Evolutionary conservation across 2,797 vertebrate species (phyloP).

Genomic region (Pteronotus mesoamericanus): DNA sequence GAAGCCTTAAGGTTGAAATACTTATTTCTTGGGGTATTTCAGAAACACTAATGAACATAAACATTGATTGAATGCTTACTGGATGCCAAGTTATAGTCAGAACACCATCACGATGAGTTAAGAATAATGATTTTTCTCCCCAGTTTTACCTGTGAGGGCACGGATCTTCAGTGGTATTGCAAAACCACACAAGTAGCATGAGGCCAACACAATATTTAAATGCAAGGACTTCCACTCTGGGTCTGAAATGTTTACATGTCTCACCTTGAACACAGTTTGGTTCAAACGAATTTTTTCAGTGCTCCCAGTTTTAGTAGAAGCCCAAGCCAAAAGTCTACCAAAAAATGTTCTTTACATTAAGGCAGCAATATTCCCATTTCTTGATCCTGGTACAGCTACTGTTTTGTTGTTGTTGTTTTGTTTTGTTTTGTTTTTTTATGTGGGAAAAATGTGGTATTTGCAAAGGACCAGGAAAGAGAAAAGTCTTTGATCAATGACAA

Average conservation of each 20-base stretch:
- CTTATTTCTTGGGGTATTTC: conserved; percentile 19
- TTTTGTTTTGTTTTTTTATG: not conserved
- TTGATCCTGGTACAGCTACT: not conserved
- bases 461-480: not conserved
- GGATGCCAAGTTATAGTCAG: not conserved
- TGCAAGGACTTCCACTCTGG: not conserved
- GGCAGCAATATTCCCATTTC: not conserved
- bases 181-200: not conserved
- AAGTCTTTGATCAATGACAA: conserved; percentile 1
- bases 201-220: not conserved
- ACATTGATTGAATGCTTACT: not conserved
- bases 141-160: not conserved
- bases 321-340: not conserved
- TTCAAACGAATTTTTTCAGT: not conserved
- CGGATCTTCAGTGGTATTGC: not conserved
- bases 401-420: too few relatives aligned
- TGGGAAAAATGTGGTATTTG: not conserved
- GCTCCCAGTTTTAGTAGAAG: not conserved
- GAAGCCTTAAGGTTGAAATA: not conserved
- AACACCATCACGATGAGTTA: not conserved
- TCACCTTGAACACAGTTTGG: not conserved
- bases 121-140: not conserved
- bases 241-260: not conserved
- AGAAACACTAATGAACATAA: not conserved
- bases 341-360: not conserved